These are phyloP conservation scores for Spizella passerina DNA, from an alignment of 2,797 vertebrate genomes.

Conservation along the genomic window DNA sequence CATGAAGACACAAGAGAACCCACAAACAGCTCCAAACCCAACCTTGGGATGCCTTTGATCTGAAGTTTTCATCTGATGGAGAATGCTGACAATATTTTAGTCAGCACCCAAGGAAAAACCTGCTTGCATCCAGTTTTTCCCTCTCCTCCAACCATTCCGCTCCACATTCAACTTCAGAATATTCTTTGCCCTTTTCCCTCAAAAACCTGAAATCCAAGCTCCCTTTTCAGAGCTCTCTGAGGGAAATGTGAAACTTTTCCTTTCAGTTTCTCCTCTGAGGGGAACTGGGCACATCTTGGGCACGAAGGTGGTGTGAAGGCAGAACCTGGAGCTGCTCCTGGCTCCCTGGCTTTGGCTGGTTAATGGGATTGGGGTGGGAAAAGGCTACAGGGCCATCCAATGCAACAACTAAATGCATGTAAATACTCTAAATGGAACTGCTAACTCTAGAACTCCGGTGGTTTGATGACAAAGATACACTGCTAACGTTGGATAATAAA, in stretches of 20 bases:
- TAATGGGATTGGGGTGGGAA: not conserved
- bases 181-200: not conserved
- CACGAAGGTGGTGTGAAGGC: not conserved
- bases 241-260: not conserved
- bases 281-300: not conserved
- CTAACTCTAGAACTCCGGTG: conserved; percentile 23
- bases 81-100: not conserved
- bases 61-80: not conserved
- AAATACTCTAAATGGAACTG: conserved; percentile 21
- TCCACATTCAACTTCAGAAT: not conserved
- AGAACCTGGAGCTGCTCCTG: not conserved
- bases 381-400: not conserved
- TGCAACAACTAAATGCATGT: conserved; percentile 4
- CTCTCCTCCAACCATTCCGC: not conserved
- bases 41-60: not conserved
- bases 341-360: not conserved
- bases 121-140: not conserved
- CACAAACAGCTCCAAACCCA: not conserved
- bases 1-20: not conserved
- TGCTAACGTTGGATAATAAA: conserved; percentile 20
- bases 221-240: not conserved
- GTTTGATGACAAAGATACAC: conserved; percentile 32
- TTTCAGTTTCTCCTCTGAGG: not conserved
- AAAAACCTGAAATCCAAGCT: not conserved
- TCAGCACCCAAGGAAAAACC: not conserved